Evolutionary conservation across 2,797 vertebrate species (phyloP), one percentile per base, ranked within the genome.

Genomic region (Hypotaenidia okinawae): DNA sequence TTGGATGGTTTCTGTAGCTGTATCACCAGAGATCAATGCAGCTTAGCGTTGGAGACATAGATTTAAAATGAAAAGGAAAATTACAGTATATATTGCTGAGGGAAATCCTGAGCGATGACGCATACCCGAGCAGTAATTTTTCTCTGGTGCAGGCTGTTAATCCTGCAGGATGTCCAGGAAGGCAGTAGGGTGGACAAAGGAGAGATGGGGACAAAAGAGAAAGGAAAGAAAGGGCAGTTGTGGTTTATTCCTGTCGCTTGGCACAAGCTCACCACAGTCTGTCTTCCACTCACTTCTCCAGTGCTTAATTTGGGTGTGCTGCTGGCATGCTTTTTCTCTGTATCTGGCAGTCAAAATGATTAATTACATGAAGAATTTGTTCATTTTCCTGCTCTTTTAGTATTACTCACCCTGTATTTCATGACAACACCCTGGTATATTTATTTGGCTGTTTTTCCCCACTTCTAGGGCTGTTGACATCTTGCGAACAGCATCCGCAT

Each of bases 401-500:
- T 39, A 18, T 62, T 58, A 49, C n/a, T 81, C 22, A 28, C 59
- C 2, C 0, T 43, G 19, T 57, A 22, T 16, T 49, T 73, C 27
- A 43, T 70, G 59, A 18, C 13, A 70, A 33, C 30, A n/a, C 13
- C 30, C 11, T 59, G 33, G 1, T 90, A 1, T 80, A 72, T 66
- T 93, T 87, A 80, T 41, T 70, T 93, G 57, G 10, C 22, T 78
- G 43, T 49, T 84, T 79, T 83, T 16, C 10, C 12, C 27, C 30
- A n/a, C 6, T 5, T 83, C 21, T 80, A 99, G 99, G 97, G 98
- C 98, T 32, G 98, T 99, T 93, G 98, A 99, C 83, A 98, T 99
- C 95, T 81, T 99, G 79, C 97, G 98, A 89, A 98, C 94, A 25
- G 98, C 98, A 5, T 99, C 99, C 1, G 97, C 98, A 30, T 98